phyloP scores from a whole-genome alignment of 2,113 vertebrate genomes.

The Alethe castanea region DNA sequence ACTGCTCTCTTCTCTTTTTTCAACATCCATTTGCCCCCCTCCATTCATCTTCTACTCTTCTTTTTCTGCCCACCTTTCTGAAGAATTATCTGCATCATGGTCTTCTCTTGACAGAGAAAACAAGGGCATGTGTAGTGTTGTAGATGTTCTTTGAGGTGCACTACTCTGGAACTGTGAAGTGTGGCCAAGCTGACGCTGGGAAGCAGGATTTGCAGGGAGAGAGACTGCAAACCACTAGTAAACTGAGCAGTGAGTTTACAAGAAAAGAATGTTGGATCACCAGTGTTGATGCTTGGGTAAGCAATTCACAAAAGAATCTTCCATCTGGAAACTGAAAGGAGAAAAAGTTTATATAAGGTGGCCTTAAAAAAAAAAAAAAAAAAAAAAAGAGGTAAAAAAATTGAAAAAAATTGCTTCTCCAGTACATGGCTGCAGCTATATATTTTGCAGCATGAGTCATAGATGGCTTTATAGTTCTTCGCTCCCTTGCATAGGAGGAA shows the following conservation, averaged over 20 bases:
- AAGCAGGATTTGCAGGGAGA: constrained; percentile 32
- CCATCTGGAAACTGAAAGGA: constrained; percentile 48
- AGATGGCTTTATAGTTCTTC: constrained; percentile 73
- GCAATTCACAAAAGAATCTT: constrained; percentile 42
- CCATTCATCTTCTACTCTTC: not conserved
- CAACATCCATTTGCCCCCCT: not conserved
- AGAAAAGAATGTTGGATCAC: constrained; percentile 52
- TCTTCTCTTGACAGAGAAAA: not conserved
- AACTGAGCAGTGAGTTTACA: constrained; percentile 42
- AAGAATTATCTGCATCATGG: not conserved
- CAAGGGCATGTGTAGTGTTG: not conserved
- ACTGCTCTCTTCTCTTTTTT: not conserved
- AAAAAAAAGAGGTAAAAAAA: not conserved
- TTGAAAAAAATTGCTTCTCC: not conserved
- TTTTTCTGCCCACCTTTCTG: fast-evolving
- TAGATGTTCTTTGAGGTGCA: not conserved
- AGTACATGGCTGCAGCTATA: constrained; percentile 24
- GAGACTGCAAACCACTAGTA: constrained; percentile 35
- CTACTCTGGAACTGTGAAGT: not conserved
- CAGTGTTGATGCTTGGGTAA: constrained; percentile 32
- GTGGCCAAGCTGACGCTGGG: not conserved
- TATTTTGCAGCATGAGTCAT: constrained; percentile 76
- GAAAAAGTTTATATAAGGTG: constrained; percentile 38
- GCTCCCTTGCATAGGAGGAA: constrained; percentile 63
- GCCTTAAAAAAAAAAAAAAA: constrained; percentile 16